Base-by-base conservation (phyloP, 2,113 vertebrate species). In the Chaetodon trifascialis region DNA sequence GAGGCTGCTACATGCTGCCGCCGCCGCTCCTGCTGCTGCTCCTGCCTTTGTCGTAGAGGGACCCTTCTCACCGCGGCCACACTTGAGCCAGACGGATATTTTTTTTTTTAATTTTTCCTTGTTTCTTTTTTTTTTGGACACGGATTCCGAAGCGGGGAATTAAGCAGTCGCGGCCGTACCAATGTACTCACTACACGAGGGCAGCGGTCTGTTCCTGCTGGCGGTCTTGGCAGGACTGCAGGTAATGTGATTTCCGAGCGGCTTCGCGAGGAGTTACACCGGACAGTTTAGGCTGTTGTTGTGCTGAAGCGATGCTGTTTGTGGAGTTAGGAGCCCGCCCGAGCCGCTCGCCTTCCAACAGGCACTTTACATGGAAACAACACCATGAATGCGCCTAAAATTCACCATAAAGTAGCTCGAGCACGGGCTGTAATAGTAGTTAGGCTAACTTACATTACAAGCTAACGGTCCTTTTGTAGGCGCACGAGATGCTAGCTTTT, bases 211-310 rank as follows among this genome's bases (percentile, higher is more conserved):
- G 87, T 84, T 94, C 56, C 86, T 94, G 86, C 90, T 92, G 80
- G 79, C 75, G 86, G 71, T 95, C 86, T 76, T 93, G 73, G 92
- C 91, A 71, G 93, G 90, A 92, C 91, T 94, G 93, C 94, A 95
- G 95, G 95, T 95, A 95, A 73, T 42, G 74, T 62, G 14, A 46
- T 51, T 44, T 77, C 54, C 6, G 11, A 14, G 62, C 78, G 5
- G 51, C 51, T 70, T 49, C 36, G 12, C 81, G 82, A 51, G 73
- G 82, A 89, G 79, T 92, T 87, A 38, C 40, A 55, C 91, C 79
- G 89, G 89, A 92, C 92, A 92, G 15, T 90, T 91, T 44, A 4
- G 0, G 34, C 0, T 23, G 54, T 68, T 63, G 34, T 67, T 62
- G 3, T 51, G 46, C 10, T 34, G 55, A 62, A 38, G 36, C 49